Evolutionary conservation across 2,113 vertebrate species (phyloP).

Genomic region (Diadophis punctatus): DNA sequence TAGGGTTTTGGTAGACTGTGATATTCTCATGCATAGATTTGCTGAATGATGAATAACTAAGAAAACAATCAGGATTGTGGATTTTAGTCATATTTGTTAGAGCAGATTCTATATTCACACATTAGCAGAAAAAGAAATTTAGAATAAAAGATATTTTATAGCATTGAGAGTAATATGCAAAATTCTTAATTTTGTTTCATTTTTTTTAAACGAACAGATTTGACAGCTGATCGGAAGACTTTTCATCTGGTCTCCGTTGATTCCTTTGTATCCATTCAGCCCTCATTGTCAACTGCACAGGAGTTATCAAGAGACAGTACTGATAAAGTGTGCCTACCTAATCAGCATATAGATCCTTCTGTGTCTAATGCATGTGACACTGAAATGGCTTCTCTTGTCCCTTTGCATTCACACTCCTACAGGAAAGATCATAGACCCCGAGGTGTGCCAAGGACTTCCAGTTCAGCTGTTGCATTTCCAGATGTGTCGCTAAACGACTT

Average conservation of each 20-base stretch:
- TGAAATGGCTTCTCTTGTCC: slow-evolving; percentile 78
- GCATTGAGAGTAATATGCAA: background rate
- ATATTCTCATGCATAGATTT: background rate
- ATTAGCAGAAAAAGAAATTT: background rate
- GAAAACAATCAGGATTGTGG: background rate
- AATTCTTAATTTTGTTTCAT: slow-evolving; percentile 45
- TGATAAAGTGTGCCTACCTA: slow-evolving; percentile 78
- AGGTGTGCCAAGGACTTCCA: slow-evolving; percentile 95
- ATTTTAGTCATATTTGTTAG: background rate
- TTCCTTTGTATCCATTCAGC: slow-evolving; percentile 95
- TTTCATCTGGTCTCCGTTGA: slow-evolving; percentile 93
- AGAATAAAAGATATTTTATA: background rate
- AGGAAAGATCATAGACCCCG: slow-evolving; percentile 91
- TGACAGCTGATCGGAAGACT: slow-evolving; percentile 90
- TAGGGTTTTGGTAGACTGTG: background rate
- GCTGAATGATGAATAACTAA: background rate
- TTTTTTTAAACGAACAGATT: slow-evolving; percentile 72
- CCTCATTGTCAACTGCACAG: slow-evolving; percentile 87
- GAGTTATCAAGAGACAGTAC: slow-evolving; percentile 82
- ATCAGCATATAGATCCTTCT: slow-evolving; percentile 82
- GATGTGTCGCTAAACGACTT: slow-evolving; percentile 90
- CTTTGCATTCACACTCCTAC: slow-evolving; percentile 88
- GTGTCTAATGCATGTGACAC: slow-evolving; percentile 81
- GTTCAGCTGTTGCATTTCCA: slow-evolving; percentile 94
- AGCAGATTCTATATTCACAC: background rate